These are phyloP conservation scores for Siderastrea siderea DNA, from an alignment of 92 coral and sea anemone species.

Conservation along the genomic window DNA sequence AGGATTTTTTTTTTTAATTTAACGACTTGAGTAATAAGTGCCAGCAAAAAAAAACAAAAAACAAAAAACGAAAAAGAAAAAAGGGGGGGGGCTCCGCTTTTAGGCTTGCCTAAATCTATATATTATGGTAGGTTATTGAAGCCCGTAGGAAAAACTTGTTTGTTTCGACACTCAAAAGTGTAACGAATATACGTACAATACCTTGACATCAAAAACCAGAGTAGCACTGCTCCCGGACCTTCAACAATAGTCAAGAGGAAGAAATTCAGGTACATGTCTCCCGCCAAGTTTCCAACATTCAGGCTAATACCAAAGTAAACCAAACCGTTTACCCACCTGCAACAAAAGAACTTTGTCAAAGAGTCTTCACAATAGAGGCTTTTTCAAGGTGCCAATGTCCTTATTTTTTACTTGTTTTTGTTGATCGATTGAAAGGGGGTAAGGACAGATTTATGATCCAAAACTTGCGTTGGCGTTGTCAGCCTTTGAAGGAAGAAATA, in stretches of 20 bases:
- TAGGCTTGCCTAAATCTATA: no score
- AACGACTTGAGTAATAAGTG: no score
- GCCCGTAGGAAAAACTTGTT: background rate
- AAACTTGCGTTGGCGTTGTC: no score
- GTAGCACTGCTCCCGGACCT: constrained; percentile 67
- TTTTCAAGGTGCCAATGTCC: background rate
- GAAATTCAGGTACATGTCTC: constrained; percentile 86
- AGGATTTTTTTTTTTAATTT: no score
- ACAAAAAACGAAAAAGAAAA: no score
- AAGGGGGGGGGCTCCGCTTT: no score
- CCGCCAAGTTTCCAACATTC: constrained; percentile 80
- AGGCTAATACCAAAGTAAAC: constrained; percentile 84
- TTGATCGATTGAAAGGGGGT: no score
- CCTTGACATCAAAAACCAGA: constrained; percentile 79
- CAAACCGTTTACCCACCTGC: constrained; percentile 87
- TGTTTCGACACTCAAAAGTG: background rate
- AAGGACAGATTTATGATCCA: no score
- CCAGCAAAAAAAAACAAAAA: no score
- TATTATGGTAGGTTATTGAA: background rate
- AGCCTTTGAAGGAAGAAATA: no score
- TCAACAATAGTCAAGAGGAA: constrained; percentile 81
- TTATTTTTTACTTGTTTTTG: no score
- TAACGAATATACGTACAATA: constrained; percentile 7
- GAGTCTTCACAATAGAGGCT: background rate
- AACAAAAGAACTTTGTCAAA: background rate